phyloP scores from a whole-genome alignment of 2,888 invertebrate species.

The Morpho achilles region DNA sequence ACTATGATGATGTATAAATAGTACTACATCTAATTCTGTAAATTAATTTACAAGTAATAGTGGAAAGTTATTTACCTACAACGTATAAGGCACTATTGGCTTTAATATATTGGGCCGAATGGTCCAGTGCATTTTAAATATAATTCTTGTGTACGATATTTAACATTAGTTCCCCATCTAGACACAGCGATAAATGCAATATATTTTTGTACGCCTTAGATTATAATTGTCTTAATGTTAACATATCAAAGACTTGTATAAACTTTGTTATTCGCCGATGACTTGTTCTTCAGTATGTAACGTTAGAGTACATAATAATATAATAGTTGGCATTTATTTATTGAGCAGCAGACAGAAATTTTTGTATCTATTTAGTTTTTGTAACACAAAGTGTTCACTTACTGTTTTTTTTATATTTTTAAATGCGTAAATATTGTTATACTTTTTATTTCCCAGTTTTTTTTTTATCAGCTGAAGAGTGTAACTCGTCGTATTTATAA shows the following conservation, averaged over 20 bases:
- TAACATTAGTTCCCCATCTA: conserved; percentile 21
- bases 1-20: no score
- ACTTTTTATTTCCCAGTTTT: conserved; percentile 47
- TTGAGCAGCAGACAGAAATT: conserved; percentile 42
- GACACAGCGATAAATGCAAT: conserved; percentile 71
- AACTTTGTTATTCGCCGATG: conserved; percentile 29
- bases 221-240: conserved; percentile 43
- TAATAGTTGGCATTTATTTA: conserved; percentile 43
- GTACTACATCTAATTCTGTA: no score
- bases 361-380: conserved; percentile 32
- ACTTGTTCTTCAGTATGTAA: conserved; percentile 47
- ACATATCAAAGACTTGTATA: conserved; percentile 60
- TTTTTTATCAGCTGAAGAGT: conserved; percentile 57
- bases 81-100: no score
- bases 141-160: not conserved
- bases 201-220: conserved; percentile 64
- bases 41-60: no score
- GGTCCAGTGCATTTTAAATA: no score
- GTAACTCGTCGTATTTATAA: conserved; percentile 59
- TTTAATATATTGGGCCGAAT: no score
- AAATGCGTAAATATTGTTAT: conserved; percentile 53
- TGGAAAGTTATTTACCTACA: no score
- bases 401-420: conserved; percentile 47
- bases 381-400: conserved; percentile 68
- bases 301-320: conserved; percentile 44